phyloP scores from a whole-genome alignment of 2,113 vertebrate species.

The Dasyprocta punctata region DNA sequence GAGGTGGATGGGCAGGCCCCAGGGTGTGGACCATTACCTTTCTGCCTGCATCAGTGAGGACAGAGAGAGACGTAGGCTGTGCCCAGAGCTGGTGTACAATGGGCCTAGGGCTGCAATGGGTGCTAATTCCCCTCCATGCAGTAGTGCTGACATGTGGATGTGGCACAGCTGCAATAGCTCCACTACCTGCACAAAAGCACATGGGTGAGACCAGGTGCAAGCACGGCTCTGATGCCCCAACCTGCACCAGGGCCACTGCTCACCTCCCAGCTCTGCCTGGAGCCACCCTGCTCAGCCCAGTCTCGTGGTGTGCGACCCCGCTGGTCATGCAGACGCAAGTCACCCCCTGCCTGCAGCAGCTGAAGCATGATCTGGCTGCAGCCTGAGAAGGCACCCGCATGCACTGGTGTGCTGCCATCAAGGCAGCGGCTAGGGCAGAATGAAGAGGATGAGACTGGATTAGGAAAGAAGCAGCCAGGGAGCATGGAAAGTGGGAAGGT shows the following conservation, averaged over 20 bases:
- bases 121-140: background rate
- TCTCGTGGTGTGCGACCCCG: slow-evolving; percentile 80
- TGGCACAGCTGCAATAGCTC: slow-evolving; percentile 40
- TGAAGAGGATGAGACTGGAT: background rate
- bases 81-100: background rate
- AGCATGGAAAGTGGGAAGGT: background rate
- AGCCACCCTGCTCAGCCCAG: slow-evolving; percentile 82
- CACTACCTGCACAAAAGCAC: background rate
- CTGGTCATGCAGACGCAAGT: slow-evolving; percentile 85
- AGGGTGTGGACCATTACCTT: slow-evolving; percentile 56
- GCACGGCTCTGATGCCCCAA: background rate
- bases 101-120: background rate
- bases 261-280: slow-evolving; percentile 67
- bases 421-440: slow-evolving; percentile 80
- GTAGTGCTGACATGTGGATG: background rate
- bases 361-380: slow-evolving; percentile 72
- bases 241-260: background rate
- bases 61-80: background rate
- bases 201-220: background rate
- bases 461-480: background rate
- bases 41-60: background rate
- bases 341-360: slow-evolving; percentile 85
- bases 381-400: slow-evolving; percentile 84
- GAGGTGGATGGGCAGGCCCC: background rate
- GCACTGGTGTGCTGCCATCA: slow-evolving; percentile 85